Percentiles rank a stretch among this genome's conserved stretches.
Conservation (phyloP, 1,140 invertebrate species). For the Agraylea sexmaculata region DNA sequence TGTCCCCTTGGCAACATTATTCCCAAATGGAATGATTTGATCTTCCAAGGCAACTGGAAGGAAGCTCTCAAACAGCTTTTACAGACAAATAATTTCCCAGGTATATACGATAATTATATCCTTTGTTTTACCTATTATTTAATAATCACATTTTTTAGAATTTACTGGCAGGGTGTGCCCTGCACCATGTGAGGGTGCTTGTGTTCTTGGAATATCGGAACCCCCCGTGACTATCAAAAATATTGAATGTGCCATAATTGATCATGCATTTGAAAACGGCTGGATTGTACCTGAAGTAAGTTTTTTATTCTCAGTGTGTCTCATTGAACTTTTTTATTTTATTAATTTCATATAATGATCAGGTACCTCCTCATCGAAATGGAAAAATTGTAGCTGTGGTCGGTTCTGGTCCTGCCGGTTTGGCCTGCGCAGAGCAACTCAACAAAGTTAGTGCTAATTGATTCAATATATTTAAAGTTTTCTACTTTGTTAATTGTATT, state of each 20-base stretch:
- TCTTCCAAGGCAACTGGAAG: conserved; percentile 91
- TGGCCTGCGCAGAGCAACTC: conserved; percentile 94
- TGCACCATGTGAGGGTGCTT: conserved; percentile 96
- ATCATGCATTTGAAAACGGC: conserved; percentile 93
- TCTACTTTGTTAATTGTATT: background rate
- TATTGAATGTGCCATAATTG: conserved; percentile 98
- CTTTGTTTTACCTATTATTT: background rate
- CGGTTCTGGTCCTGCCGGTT: conserved; percentile 88
- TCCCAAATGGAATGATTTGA: conserved; percentile 97
- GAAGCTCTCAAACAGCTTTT: conserved; percentile 91
- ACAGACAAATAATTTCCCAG: conserved; percentile 98
- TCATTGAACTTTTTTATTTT: conserved; percentile 3
- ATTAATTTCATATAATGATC: conserved; percentile 27
- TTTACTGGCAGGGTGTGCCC: conserved; percentile 98
- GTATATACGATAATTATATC: conserved; percentile 27
- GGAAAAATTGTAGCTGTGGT: conserved; percentile 86
- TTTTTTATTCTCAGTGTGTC: too few species aligned
- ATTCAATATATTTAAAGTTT: too few species aligned
- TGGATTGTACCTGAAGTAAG: conserved; percentile 74
- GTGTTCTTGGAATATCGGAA: conserved; percentile 91
- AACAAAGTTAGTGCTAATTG: conserved; percentile 77
- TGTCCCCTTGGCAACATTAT: conserved; percentile 98
- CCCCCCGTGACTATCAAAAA: conserved; percentile 98
- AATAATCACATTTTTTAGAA: conserved; percentile 45
- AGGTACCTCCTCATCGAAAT: conserved; percentile 58